A percentile compares a stretch with the other conserved stretches of the same genome.
Conservation (phyloP, 2,888 invertebrate species). For the Frankliniella fusca region DNA sequence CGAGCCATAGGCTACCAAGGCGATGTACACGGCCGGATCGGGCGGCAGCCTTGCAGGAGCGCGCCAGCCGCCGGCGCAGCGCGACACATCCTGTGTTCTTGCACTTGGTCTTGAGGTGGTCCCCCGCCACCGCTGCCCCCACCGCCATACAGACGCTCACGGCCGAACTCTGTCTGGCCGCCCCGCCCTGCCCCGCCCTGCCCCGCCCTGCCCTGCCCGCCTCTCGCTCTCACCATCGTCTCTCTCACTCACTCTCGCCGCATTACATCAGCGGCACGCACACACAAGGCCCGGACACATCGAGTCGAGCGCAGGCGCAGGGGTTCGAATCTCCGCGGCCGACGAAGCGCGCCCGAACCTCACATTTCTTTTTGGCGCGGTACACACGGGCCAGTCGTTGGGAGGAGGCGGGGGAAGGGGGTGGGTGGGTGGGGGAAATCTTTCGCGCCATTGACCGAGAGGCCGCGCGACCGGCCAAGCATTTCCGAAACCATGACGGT, state of each 20-base stretch:
- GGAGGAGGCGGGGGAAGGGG: too few relatives aligned
- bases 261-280: slow-evolving; percentile 1
- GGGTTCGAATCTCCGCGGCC: background rate
- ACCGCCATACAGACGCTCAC: background rate
- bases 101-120: slow-evolving; percentile 22
- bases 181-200: background rate
- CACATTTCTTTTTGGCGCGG: background rate
- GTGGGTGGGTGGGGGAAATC: too few relatives aligned
- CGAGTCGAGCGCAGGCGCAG: too few relatives aligned
- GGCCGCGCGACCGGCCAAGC: slow-evolving; percentile 18
- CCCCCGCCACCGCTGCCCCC: background rate
- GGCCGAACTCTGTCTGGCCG: background rate
- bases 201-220: background rate
- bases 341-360: background rate
- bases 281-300: too few relatives aligned
- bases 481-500: slow-evolving; percentile 10
- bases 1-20: too few relatives aligned
- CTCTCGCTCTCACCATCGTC: background rate
- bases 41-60: too few relatives aligned
- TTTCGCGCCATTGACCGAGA: slow-evolving; percentile 13
- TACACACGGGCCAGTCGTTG: too few relatives aligned
- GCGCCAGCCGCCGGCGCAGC: too few relatives aligned
- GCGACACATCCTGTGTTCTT: slow-evolving; percentile 12
- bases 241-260: background rate
- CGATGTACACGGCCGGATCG: too few relatives aligned